Percentiles rank a stretch among this genome's conserved stretches.
phyloP scores from a whole-genome alignment of 1,140 invertebrate genomes.

The Papilio xuthus region DNA sequence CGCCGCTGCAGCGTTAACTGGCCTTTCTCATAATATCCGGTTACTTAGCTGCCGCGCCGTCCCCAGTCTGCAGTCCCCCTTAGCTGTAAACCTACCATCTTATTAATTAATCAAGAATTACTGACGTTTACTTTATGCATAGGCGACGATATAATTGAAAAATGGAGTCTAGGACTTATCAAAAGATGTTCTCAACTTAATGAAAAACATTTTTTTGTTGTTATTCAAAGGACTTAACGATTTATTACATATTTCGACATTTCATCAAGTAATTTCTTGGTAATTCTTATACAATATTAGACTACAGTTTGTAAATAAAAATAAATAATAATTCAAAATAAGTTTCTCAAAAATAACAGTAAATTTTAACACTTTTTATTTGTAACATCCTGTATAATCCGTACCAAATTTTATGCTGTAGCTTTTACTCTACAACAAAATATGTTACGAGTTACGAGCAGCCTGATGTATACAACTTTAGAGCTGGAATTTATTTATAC shows the following conservation, averaged over 20 bases:
- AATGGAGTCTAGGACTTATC: not conserved
- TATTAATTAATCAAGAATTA: slow-evolving; percentile 8
- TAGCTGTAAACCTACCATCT: not conserved
- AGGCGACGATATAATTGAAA: not conserved
- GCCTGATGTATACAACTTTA: not conserved
- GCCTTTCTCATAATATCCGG: slow-evolving; percentile 31
- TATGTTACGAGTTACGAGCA: not conserved
- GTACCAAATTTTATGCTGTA: not conserved
- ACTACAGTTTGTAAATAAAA: too few species aligned
- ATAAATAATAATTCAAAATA: too few species aligned
- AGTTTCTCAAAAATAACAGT: not conserved
- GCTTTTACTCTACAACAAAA: not conserved
- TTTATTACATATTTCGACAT: too few species aligned
- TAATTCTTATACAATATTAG: too few species aligned
- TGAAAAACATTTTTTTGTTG: too few species aligned
- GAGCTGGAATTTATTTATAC: not conserved
- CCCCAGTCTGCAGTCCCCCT: too few species aligned
- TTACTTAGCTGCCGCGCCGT: not conserved
- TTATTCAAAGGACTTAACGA: too few species aligned
- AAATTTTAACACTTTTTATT: not conserved
- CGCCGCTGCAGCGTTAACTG: slow-evolving; percentile 17
- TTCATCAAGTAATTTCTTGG: too few species aligned
- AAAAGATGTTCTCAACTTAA: too few species aligned
- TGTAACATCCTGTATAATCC: not conserved
- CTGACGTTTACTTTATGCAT: not conserved